Percentiles rank a stretch among this genome's conserved stretches.
Conservation (phyloP, 1,140 invertebrate species). For the Ridgeia piscesae region DNA sequence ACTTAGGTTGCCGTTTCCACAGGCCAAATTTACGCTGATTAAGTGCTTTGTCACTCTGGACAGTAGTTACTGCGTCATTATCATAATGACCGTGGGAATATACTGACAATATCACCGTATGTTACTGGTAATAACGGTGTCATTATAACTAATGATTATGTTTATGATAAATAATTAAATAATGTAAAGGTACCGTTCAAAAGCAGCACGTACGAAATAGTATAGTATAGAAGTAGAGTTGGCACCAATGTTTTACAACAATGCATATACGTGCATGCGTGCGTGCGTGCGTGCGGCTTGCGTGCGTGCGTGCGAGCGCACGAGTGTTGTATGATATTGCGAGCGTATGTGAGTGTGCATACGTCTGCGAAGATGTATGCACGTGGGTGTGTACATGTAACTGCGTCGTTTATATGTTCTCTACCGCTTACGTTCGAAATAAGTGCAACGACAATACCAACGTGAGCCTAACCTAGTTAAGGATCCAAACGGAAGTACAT, state of each 20-base stretch:
- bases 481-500: too few species aligned
- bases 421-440: too few species aligned
- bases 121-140: not conserved
- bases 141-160: not conserved
- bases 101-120: not conserved
- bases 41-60: not conserved
- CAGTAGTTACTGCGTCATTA: not conserved
- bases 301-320: not conserved
- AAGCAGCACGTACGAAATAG: not conserved
- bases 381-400: not conserved
- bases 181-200: not conserved
- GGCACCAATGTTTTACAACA: not conserved
- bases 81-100: not conserved
- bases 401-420: not conserved
- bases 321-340: not conserved
- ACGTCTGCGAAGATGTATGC: not conserved
- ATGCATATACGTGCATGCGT: not conserved
- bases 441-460: not conserved
- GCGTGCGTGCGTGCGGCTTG: not conserved
- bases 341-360: too few species aligned
- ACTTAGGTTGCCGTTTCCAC: not conserved
- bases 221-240: not conserved
- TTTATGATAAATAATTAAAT: not conserved
- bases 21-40: not conserved
- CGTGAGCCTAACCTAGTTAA: not conserved